A percentile compares a stretch with the other conserved stretches of the same genome.
Evolutionary conservation across 2,113 vertebrate genomes (phyloP).

Genomic region (Aplodontia rufa): DNA sequence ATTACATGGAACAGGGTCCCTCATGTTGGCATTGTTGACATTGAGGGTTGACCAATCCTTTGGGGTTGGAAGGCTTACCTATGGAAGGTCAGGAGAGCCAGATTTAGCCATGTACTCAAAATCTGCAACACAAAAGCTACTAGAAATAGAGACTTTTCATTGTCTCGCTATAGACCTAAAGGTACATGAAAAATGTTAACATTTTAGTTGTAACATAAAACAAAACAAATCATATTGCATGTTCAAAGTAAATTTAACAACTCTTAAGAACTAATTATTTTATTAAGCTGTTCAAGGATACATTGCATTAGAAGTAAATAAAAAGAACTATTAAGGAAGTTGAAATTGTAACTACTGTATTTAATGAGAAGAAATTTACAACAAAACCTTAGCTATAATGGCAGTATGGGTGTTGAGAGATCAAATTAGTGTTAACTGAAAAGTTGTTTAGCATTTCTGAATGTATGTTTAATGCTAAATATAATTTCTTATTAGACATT

Average conservation of each 20-base stretch:
- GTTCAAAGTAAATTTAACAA: background rate
- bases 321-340: background rate
- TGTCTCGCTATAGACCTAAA: background rate
- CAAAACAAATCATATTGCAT: background rate
- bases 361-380: background rate
- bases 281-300: constrained; percentile 3
- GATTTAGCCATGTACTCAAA: background rate
- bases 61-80: background rate
- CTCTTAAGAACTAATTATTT: background rate
- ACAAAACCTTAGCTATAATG: background rate
- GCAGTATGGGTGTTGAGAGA: background rate
- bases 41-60: background rate
- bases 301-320: background rate
- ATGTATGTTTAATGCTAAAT: constrained; percentile 19
- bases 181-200: background rate
- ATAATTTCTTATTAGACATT: constrained; percentile 47
- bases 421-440: background rate
- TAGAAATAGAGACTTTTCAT: background rate
- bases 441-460: constrained; percentile 13
- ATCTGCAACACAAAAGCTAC: background rate
- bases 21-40: background rate
- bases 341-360: constrained; percentile 29
- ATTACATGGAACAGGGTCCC: background rate
- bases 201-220: constrained; percentile 27
- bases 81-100: background rate